These are phyloP conservation scores for Autographa pulchrina DNA, from an alignment of 2,888 invertebrate genomes.

Conservation along the genomic window DNA sequence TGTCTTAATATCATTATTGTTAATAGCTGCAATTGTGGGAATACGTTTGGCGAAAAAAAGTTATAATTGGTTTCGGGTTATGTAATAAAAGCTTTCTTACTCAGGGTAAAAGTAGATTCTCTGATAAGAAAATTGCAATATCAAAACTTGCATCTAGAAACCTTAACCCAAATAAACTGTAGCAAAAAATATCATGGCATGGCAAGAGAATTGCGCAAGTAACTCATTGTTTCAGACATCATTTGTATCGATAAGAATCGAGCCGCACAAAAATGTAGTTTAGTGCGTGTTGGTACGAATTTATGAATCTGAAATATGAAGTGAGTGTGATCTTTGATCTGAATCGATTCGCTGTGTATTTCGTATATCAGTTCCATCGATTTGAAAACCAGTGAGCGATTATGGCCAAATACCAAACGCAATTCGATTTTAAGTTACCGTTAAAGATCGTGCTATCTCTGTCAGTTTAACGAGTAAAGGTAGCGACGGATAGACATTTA, in stretches of 20 bases:
- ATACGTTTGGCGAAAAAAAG: no score
- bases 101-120: no score
- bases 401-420: neutral
- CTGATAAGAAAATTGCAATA: neutral
- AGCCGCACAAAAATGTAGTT: constrained; percentile 13
- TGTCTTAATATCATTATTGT: no score
- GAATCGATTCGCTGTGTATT: constrained; percentile 21
- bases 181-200: constrained; percentile 7
- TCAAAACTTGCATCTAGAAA: neutral
- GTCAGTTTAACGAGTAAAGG: neutral
- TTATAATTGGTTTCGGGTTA: no score
- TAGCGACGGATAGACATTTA: no score
- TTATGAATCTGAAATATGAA: constrained; percentile 20
- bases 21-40: no score
- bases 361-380: neutral
- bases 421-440: neutral
- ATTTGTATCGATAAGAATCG: constrained; percentile 14
- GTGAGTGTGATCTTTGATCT: constrained; percentile 10
- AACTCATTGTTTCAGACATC: constrained; percentile 10
- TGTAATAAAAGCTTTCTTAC: no score
- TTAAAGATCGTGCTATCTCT: neutral
- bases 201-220: neutral
- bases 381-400: neutral
- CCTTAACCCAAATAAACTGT: neutral
- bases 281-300: neutral